These are phyloP conservation scores for Pempheris klunzingeri DNA, from an alignment of 2,797 vertebrate genomes.

Conservation along the genomic window DNA sequence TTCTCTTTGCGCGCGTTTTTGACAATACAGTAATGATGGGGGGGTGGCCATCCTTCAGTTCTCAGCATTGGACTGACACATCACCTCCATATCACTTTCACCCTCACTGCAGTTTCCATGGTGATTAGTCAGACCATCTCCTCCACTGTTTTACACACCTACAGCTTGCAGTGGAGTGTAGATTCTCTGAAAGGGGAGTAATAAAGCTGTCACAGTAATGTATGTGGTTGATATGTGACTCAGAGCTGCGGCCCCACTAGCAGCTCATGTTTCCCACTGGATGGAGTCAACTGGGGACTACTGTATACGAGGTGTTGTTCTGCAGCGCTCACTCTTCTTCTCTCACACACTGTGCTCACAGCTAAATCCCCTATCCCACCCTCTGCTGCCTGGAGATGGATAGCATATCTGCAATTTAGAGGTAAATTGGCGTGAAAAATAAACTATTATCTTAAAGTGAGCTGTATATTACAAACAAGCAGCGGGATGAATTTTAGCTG, in stretches of 20 bases:
- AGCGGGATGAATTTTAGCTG: neutral
- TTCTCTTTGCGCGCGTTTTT: neutral
- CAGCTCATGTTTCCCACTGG: slow-evolving; percentile 29
- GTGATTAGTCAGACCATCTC: slow-evolving; percentile 68
- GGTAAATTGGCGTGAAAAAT: neutral
- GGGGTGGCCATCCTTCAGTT: slow-evolving; percentile 21
- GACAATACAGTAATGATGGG: neutral
- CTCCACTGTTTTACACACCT: slow-evolving; percentile 62
- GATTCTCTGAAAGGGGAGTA: slow-evolving; percentile 61
- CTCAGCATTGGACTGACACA: slow-evolving; percentile 41
- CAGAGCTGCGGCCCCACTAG: slow-evolving; percentile 30
- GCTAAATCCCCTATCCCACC: slow-evolving; percentile 1
- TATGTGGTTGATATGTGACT: slow-evolving; percentile 58
- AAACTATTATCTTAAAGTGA: slow-evolving; percentile 7
- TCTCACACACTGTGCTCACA: slow-evolving; percentile 11
- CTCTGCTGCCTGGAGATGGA: neutral
- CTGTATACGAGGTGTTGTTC: slow-evolving; percentile 29
- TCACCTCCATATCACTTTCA: slow-evolving; percentile 63
- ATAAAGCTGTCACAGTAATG: slow-evolving; percentile 78
- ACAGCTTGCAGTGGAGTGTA: slow-evolving; percentile 46
- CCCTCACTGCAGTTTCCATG: slow-evolving; percentile 76
- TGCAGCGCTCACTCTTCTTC: slow-evolving; percentile 43
- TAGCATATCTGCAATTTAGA: neutral
- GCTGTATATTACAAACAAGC: slow-evolving; percentile 6
- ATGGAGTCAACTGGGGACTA: slow-evolving; percentile 26